Base-by-base conservation (phyloP, 2,113 vertebrate species). In the Zosterops borbonicus region DNA sequence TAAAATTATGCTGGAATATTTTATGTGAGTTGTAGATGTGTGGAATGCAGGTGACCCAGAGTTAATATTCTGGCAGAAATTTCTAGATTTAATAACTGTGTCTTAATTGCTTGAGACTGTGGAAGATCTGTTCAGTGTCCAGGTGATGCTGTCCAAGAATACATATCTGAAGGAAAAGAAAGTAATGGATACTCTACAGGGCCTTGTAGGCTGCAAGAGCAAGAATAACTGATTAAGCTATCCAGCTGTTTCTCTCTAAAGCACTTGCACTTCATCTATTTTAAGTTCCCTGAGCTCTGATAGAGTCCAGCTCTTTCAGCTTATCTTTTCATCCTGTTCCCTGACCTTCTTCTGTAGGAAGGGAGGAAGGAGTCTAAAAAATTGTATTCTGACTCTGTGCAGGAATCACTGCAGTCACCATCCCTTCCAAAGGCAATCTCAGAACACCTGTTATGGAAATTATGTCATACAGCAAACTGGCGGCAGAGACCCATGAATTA, bases 371-470 rank as follows among this genome's bases (percentile, higher is more conserved):
- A 41, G 23, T 68, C 27, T 79, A 29, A 89, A 67, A 82, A 58
- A 16, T 37, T 0, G 0, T 47, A 2, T 37, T 85, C 29, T 80
- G 25, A 21, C 7, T 74, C 25, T 13, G 2, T 18, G 23, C n/a
- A 53, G 78, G 74, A 84, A 42, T 82, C 46, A 74, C 21, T 87
- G 50, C 20, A 58, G 24, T 87, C 37, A 64, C 12, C 4, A 14
- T 76, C 14, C 9, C 46, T 83, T 69, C 31, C 31, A 49, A 60
- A 84, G 49, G 23, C n/a, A 59, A 20, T 53, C 28, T 44, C 28
- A 77, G 70, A 73, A 53, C 21, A 39, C 23, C 5, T 53, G 3
- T 44, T 82, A 31, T 29, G 41, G 42, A 22, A 49, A 53, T 12
- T 5, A 7, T 44, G 4, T 74, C 55, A 28, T 58, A 23, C 6